These are phyloP conservation scores for Suncus etruscus DNA, from an alignment of 2,113 vertebrate species.

Conservation along the genomic window DNA sequence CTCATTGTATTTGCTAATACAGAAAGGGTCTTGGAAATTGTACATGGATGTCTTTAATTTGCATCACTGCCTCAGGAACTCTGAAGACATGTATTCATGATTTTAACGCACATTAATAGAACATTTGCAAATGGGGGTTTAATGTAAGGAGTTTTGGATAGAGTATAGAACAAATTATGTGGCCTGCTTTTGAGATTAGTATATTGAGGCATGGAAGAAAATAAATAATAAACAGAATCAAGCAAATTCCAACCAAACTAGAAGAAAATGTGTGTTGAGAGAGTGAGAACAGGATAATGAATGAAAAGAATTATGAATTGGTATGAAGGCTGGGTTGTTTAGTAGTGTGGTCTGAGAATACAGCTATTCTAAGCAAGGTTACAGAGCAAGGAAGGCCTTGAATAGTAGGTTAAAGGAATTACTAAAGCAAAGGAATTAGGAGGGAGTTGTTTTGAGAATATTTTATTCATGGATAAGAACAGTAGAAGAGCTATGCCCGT, in stretches of 20 bases:
- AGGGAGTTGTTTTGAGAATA: too few species aligned
- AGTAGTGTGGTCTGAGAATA: background rate
- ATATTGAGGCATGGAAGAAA: background rate
- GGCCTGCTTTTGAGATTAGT: conserved; percentile 25
- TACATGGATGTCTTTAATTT: background rate
- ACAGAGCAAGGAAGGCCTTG: background rate
- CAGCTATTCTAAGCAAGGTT: background rate
- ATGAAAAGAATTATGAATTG: background rate
- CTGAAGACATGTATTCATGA: background rate
- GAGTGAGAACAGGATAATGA: background rate
- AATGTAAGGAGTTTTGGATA: background rate
- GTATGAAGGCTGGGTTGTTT: background rate
- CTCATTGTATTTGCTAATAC: background rate
- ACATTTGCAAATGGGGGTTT: background rate
- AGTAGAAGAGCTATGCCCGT: background rate
- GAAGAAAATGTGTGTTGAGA: background rate
- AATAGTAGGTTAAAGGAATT: background rate
- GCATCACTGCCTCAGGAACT: background rate
- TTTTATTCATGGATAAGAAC: background rate
- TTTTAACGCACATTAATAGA: background rate
- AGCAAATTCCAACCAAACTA: background rate
- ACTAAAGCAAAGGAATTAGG: background rate
- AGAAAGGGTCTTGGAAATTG: background rate
- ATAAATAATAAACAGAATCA: conserved; percentile 12
- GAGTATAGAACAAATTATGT: background rate